Conservation (phyloP, 2,888 invertebrate genomes). For the Thereva unica region DNA sequence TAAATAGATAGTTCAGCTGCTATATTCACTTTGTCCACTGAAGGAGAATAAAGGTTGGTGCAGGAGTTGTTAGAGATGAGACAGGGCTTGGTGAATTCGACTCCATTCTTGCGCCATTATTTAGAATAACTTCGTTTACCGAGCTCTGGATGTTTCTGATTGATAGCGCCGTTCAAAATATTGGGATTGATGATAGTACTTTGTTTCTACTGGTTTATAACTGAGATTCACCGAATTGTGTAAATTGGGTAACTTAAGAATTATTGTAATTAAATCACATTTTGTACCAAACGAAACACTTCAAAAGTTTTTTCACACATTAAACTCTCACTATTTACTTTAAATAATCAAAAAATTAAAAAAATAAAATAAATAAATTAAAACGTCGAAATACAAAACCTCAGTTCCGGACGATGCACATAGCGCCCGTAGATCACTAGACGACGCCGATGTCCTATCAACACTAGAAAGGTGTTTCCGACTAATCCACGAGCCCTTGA, state of each 20-base stretch:
- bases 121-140: no score
- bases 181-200: no score
- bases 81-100: no score
- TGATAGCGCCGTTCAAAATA: no score
- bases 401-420: constrained; percentile 75
- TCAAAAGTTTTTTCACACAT: constrained; percentile 11
- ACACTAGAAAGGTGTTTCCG: constrained; percentile 78
- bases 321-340: neutral
- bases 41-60: no score
- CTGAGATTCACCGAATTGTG: no score
- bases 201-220: no score
- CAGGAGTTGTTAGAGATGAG: no score
- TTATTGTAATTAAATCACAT: neutral
- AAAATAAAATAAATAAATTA: neutral
- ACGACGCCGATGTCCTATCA: constrained; percentile 70
- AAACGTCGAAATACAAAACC: neutral
- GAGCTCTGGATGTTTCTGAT: no score
- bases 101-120: no score
- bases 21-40: no score
- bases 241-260: neutral
- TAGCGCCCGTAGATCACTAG: constrained; percentile 73
- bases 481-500: constrained; percentile 65
- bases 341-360: constrained; percentile 6
- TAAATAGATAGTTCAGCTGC: no score
- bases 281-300: constrained; percentile 12